phyloP scores from a whole-genome alignment of 2,113 vertebrate genomes.

The Pantherophis guttatus region DNA sequence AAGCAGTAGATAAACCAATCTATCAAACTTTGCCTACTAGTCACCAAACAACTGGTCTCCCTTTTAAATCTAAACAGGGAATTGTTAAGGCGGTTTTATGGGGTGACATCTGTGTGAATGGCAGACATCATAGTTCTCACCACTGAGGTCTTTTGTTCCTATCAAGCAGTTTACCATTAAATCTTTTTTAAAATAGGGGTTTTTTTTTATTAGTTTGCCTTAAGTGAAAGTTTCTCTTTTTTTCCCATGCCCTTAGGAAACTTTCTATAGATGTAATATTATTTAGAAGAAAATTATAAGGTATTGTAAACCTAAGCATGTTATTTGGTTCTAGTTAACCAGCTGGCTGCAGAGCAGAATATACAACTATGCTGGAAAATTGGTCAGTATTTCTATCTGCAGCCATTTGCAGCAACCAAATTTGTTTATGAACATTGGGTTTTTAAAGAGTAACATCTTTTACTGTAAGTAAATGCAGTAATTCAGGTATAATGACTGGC shows the following conservation, averaged over 20 bases:
- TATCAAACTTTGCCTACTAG: constrained; percentile 51
- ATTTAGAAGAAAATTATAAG: constrained; percentile 50
- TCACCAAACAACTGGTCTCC: constrained; percentile 52
- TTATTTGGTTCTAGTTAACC: constrained; percentile 44
- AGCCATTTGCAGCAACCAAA: constrained; percentile 47
- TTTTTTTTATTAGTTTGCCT: constrained; percentile 47
- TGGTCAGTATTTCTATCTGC: constrained; percentile 62
- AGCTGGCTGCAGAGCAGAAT: constrained; percentile 54
- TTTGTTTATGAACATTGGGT: constrained; percentile 63
- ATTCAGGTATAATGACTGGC: constrained; percentile 14
- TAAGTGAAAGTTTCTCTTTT: constrained; percentile 59
- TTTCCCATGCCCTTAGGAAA: constrained; percentile 46
- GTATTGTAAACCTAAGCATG: constrained; percentile 39
- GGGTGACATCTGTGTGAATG: constrained; percentile 47
- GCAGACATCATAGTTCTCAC: constrained; percentile 46
- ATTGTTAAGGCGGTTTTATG: constrained; percentile 56
- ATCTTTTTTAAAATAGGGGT: constrained; percentile 10
- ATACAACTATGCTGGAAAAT: constrained; percentile 62
- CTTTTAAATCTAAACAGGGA: constrained; percentile 58
- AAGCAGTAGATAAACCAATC: constrained; percentile 55
- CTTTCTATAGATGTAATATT: constrained; percentile 42
- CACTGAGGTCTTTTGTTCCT: constrained; percentile 49
- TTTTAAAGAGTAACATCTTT: constrained; percentile 53
- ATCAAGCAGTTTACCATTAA: constrained; percentile 39
- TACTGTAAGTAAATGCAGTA: constrained; percentile 33